Evolutionary conservation across 1,140 invertebrate species (phyloP).

Genomic region (Archegozetes longisetosus): DNA sequence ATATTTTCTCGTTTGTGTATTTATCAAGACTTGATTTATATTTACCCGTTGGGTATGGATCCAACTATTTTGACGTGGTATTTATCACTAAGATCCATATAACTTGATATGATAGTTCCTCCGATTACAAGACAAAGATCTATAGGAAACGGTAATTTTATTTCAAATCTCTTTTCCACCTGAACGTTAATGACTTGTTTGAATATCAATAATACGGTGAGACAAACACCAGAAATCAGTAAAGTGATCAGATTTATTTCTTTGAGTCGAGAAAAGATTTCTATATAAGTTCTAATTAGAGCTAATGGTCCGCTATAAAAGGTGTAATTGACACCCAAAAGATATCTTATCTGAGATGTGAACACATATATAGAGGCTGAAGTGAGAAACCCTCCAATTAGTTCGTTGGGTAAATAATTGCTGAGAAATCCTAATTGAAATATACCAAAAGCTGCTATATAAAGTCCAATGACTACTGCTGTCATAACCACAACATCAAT

Average conservation of each 20-base stretch:
- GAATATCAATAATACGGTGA: neutral
- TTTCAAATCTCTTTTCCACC: neutral
- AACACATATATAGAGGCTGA: constrained; percentile 75
- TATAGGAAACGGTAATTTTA: neutral
- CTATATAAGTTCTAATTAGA: constrained; percentile 13
- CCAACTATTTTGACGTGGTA: neutral
- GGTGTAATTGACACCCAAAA: constrained; percentile 47
- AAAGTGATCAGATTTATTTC: neutral
- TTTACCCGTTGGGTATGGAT: neutral
- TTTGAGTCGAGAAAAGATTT: neutral
- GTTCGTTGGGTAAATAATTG: constrained; percentile 64
- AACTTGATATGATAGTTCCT: neutral
- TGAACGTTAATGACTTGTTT: neutral
- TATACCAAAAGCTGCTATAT: constrained; percentile 40
- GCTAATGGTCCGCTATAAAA: constrained; percentile 44
- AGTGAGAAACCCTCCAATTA: constrained; percentile 80
- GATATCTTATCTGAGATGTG: constrained; percentile 72
- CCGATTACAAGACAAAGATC: constrained; percentile 12
- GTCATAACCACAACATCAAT: constrained; percentile 1
- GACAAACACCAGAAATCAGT: neutral
- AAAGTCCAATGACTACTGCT: neutral
- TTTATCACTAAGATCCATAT: neutral
- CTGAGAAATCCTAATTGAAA: constrained; percentile 63
- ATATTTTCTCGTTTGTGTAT: too few relatives aligned
- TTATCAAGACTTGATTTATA: too few relatives aligned